Percentiles rank a stretch among this genome's conserved stretches.
phyloP scores from a whole-genome alignment of 2,113 vertebrate species.

The Asarcornis scutulata region DNA sequence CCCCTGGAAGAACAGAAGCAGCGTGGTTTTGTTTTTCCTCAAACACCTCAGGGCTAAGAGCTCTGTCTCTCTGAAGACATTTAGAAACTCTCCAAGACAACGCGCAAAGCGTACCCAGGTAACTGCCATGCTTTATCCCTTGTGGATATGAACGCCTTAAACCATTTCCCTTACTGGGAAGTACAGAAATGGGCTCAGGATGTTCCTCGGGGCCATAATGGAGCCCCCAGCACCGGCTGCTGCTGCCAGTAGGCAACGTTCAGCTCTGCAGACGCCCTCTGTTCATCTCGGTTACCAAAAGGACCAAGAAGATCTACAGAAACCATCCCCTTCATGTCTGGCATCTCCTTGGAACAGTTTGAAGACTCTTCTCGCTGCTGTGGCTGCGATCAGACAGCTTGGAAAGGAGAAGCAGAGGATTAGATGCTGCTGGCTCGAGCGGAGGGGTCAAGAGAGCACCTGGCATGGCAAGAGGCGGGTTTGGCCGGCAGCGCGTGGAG shows the following conservation, averaged over 20 bases:
- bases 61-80: not conserved
- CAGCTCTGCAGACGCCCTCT: not conserved
- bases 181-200: not conserved
- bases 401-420: not conserved
- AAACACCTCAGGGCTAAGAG: not conserved
- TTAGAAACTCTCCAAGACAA: not conserved
- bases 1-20: not conserved
- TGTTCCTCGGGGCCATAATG: not conserved
- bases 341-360: not conserved
- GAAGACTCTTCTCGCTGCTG: not conserved
- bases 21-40: not conserved
- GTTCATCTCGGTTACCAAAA: not conserved
- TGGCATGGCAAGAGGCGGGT: not conserved
- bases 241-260: fast-evolving
- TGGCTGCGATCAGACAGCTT: not conserved
- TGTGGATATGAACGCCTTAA: fast-evolving
- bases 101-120: not conserved
- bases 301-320: not conserved
- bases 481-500: not conserved
- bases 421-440: not conserved
- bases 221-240: not conserved
- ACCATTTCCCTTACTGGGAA: not conserved
- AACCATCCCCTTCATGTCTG: not conserved
- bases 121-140: fast-evolving
- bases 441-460: not conserved